These are phyloP conservation scores for Cricetomys ansorgei DNA, from an alignment of 2,113 vertebrate species.

Conservation along the genomic window DNA sequence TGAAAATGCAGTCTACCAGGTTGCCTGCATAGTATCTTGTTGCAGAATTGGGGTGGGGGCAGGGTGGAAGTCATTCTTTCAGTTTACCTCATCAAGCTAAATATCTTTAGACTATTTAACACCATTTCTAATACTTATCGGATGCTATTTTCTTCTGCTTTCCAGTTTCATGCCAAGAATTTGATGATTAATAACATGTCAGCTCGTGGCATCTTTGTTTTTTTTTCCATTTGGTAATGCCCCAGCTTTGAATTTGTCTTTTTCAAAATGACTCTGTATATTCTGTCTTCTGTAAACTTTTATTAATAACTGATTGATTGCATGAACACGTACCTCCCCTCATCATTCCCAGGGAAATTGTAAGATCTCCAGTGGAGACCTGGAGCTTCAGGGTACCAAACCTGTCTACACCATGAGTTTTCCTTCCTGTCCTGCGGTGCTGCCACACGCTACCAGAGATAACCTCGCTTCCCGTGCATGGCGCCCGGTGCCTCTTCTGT, in stretches of 20 bases:
- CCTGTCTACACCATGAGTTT: neutral
- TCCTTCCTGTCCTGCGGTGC: neutral
- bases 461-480: neutral
- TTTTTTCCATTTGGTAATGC: neutral
- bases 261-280: neutral
- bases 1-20: neutral
- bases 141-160: neutral
- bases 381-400: neutral
- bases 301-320: constrained; percentile 1
- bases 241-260: neutral
- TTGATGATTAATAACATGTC: neutral
- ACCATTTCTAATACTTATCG: neutral
- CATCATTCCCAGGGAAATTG: neutral
- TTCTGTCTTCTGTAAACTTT: constrained; percentile 7
- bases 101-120: neutral
- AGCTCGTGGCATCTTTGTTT: too few relatives aligned
- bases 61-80: neutral
- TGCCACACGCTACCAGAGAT: too few relatives aligned
- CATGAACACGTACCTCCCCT: neutral
- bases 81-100: neutral
- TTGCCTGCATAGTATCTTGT: neutral
- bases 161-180: neutral
- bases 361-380: neutral
- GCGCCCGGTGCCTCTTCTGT: neutral
- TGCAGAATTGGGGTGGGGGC: neutral